Evolutionary conservation across 2,797 vertebrate species (phyloP).

Genomic region (Acropternis orthonyx): DNA sequence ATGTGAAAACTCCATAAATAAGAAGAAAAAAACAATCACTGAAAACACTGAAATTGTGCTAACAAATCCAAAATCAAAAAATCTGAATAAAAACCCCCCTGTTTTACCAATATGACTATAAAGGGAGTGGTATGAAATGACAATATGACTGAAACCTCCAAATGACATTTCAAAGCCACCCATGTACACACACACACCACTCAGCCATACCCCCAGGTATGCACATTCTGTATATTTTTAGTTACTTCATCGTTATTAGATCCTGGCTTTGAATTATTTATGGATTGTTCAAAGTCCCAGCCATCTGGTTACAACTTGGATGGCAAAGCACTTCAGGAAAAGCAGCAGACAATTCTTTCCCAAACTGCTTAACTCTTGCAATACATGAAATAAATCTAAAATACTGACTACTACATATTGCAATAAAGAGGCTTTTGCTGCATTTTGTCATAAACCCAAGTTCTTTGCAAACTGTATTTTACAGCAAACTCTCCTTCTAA

Average conservation of each 20-base stretch:
- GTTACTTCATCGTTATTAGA: neutral
- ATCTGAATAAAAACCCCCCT: neutral
- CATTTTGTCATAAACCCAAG: neutral
- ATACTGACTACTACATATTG: neutral
- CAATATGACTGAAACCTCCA: neutral
- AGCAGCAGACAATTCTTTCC: neutral
- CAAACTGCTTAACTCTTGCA: constrained; percentile 4
- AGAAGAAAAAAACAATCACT: no score
- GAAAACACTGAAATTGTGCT: neutral
- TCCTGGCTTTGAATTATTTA: neutral
- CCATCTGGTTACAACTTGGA: constrained; percentile 6
- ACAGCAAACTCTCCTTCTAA: neutral
- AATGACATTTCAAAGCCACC: neutral
- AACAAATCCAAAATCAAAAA: neutral
- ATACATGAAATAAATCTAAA: neutral
- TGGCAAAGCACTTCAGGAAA: neutral
- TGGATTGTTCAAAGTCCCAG: neutral
- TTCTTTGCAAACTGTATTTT: neutral
- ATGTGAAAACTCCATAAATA: neutral
- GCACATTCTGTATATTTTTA: neutral
- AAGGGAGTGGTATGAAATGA: neutral
- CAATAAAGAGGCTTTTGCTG: rapidly evolving
- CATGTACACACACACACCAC: no score
- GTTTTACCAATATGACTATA: neutral
- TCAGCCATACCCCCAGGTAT: neutral